These are phyloP conservation scores for Rhagophthalmus giganteus DNA, from an alignment of 2,888 invertebrate species.

Conservation along the genomic window DNA sequence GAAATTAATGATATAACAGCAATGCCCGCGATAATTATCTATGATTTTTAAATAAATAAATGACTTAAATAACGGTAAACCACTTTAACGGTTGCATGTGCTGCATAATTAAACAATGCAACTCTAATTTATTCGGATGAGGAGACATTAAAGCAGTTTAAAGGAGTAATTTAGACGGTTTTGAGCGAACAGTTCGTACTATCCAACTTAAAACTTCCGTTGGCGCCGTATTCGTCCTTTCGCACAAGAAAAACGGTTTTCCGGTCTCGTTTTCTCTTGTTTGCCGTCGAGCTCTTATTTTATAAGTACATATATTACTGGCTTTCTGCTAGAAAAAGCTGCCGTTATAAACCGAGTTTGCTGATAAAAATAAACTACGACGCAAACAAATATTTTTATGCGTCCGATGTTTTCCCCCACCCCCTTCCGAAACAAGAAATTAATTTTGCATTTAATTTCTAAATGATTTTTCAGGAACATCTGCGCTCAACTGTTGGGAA, in stretches of 20 bases:
- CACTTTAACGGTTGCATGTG: too few relatives aligned
- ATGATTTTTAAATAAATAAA: too few relatives aligned
- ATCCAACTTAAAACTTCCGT: constrained; percentile 15
- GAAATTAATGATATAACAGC: too few relatives aligned
- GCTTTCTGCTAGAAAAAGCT: too few relatives aligned
- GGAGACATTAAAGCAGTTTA: constrained; percentile 8
- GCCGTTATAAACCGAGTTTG: too few relatives aligned
- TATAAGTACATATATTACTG: constrained; percentile 5
- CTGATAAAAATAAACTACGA: too few relatives aligned
- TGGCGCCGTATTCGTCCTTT: constrained; percentile 20
- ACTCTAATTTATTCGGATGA: constrained; percentile 18
- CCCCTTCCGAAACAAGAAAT: too few relatives aligned
- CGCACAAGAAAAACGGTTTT: constrained; percentile 20
- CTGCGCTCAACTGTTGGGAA: constrained; percentile 20
- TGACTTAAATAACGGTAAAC: too few relatives aligned
- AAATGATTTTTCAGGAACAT: constrained; percentile 17
- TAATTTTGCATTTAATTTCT: constrained; percentile 14
- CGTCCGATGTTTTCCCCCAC: too few relatives aligned
- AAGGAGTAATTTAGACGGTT: constrained; percentile 24
- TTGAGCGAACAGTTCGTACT: constrained; percentile 4
- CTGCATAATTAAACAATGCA: constrained; percentile 13
- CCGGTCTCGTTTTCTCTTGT: constrained; percentile 16
- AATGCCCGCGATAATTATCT: too few relatives aligned
- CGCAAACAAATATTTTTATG: too few relatives aligned
- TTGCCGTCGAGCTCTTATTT: constrained; percentile 6